phyloP scores from a whole-genome alignment of 2,888 invertebrate species.

The Psylliodes chrysocephalus region DNA sequence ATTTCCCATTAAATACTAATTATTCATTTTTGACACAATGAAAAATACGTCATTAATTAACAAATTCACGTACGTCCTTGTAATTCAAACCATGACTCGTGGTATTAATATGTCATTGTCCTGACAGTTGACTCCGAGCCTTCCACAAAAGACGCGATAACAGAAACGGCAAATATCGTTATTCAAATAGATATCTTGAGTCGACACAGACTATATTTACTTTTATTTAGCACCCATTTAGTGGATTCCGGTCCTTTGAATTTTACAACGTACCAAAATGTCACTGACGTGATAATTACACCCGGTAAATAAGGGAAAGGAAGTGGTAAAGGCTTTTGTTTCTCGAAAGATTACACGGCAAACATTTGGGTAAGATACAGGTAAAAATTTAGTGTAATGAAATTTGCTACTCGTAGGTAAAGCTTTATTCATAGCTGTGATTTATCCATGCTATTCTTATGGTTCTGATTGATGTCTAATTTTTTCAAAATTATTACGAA shows the following conservation, averaged over 20 bases:
- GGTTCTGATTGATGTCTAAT: too few relatives aligned
- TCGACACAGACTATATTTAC: constrained; percentile 40
- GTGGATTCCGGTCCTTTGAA: constrained; percentile 33
- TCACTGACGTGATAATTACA: constrained; percentile 34
- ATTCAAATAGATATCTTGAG: constrained; percentile 36
- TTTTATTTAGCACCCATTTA: constrained; percentile 41
- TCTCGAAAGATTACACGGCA: not conserved
- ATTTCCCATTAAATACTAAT: too few relatives aligned
- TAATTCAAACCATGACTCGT: too few relatives aligned
- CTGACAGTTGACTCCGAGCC: constrained; percentile 4
- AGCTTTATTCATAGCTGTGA: too few relatives aligned
- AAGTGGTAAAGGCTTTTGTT: constrained; percentile 16
- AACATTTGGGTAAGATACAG: not conserved
- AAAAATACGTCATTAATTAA: too few relatives aligned
- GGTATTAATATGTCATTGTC: constrained; percentile 24
- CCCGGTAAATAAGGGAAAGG: constrained; percentile 20
- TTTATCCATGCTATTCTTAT: too few relatives aligned
- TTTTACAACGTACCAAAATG: constrained; percentile 31
- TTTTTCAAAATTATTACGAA: too few relatives aligned
- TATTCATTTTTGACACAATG: too few relatives aligned
- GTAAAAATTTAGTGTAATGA: not conserved
- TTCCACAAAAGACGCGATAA: constrained; percentile 37
- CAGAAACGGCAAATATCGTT: constrained; percentile 41
- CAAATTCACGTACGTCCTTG: too few relatives aligned
- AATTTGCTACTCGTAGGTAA: too few relatives aligned